These are phyloP conservation scores for Acanthornis magna DNA, from an alignment of 2,797 vertebrate genomes.

Conservation along the genomic window DNA sequence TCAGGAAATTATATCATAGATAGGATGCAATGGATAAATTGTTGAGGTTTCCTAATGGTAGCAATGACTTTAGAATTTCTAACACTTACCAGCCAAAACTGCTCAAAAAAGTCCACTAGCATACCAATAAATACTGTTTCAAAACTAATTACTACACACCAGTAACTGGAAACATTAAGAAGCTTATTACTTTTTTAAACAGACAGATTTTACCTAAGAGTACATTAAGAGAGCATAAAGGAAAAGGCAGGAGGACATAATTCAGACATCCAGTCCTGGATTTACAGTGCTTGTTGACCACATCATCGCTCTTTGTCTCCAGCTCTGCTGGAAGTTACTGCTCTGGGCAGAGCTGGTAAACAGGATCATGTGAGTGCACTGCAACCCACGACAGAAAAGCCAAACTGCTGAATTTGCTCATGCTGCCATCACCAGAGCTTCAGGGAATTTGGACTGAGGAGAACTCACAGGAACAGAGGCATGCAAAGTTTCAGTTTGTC, in stretches of 20 bases:
- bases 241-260: neutral
- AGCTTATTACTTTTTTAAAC: neutral
- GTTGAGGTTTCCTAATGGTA: neutral
- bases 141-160: neutral
- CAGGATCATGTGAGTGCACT: neutral
- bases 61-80: neutral
- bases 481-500: neutral
- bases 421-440: neutral
- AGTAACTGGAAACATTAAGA: neutral
- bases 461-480: accelerated
- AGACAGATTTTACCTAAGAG: neutral
- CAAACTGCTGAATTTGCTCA: neutral
- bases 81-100: neutral
- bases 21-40: neutral
- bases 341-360: neutral
- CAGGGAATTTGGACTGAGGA: neutral
- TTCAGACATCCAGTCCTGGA: neutral
- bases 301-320: neutral
- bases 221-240: neutral
- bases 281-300: neutral
- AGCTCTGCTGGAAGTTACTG: neutral
- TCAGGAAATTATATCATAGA: neutral
- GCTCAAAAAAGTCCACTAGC: neutral
- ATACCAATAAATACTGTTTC: neutral
- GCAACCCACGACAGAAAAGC: neutral